phyloP scores from a whole-genome alignment of 2,888 invertebrate genomes.

The Chloroclysta siterata region DNA sequence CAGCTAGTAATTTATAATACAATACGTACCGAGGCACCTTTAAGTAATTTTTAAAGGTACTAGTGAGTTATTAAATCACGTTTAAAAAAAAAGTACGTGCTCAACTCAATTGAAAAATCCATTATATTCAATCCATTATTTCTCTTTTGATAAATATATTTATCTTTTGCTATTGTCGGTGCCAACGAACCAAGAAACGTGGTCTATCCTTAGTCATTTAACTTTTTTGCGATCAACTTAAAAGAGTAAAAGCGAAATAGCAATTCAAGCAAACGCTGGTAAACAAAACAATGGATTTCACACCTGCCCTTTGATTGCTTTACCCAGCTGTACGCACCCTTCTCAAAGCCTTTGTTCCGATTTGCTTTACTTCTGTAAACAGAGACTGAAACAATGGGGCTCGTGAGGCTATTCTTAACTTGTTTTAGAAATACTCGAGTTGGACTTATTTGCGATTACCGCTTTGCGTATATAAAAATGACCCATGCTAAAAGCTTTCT shows the following conservation, averaged over 20 bases:
- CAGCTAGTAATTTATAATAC: too few species aligned
- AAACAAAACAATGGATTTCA: conserved; percentile 62
- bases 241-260: conserved; percentile 3
- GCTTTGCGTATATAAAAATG: background rate
- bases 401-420: conserved; percentile 28
- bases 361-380: conserved; percentile 41
- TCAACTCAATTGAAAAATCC: too few species aligned
- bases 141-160: too few species aligned
- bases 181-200: too few species aligned
- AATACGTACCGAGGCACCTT: too few species aligned
- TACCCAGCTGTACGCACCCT: conserved; percentile 32
- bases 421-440: conserved; percentile 27
- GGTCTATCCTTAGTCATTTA: too few species aligned
- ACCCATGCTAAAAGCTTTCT: too few species aligned
- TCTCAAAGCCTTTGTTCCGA: conserved; percentile 32
- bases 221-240: conserved; percentile 6
- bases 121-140: too few species aligned
- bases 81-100: too few species aligned
- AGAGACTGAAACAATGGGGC: conserved; percentile 34
- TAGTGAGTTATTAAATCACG: too few species aligned
- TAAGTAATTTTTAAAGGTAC: too few species aligned
- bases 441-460: background rate
- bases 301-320: conserved; percentile 50
- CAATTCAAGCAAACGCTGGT: conserved; percentile 39
- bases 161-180: too few species aligned